Conservation (phyloP, 2,797 vertebrate species). For the Dryobates pubescens region DNA sequence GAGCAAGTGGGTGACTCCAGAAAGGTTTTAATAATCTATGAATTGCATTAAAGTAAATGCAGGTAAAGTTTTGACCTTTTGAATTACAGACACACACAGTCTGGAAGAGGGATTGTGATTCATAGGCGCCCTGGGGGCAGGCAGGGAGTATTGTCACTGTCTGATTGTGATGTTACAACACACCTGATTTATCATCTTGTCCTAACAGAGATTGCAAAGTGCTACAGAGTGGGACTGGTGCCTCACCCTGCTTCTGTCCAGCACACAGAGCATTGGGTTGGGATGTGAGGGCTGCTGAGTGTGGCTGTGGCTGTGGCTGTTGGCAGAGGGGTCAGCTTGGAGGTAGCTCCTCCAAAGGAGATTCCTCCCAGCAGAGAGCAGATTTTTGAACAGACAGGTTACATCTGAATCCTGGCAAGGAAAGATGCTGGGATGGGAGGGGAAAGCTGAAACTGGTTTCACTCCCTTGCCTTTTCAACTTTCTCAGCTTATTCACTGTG, state of each 20-base stretch:
- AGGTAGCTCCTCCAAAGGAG: not conserved
- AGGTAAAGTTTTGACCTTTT: conserved; percentile 34
- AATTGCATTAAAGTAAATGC: conserved; percentile 18
- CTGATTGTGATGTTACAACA: accelerated
- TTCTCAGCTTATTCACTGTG: not conserved
- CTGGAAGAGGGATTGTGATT: not conserved
- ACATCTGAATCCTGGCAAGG: accelerated
- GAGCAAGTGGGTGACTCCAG: not conserved
- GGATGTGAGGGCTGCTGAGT: not conserved
- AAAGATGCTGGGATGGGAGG: not conserved
- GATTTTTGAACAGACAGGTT: not conserved
- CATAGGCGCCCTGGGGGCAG: not conserved
- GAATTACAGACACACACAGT: not conserved
- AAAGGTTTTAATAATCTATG: conserved; percentile 37
- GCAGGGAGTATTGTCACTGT: not conserved
- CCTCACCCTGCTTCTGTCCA: not conserved
- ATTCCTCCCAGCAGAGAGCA: not conserved
- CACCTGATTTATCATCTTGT: not conserved
- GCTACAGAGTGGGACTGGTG: not conserved
- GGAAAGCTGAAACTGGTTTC: not conserved
- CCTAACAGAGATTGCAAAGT: not conserved
- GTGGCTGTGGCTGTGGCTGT: not conserved
- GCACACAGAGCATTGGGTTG: not conserved
- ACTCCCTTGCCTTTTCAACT: not conserved
- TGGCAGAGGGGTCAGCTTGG: not conserved